Evolutionary conservation across 2,113 vertebrate genomes (phyloP).

Genomic region (Pelecanus crispus): DNA sequence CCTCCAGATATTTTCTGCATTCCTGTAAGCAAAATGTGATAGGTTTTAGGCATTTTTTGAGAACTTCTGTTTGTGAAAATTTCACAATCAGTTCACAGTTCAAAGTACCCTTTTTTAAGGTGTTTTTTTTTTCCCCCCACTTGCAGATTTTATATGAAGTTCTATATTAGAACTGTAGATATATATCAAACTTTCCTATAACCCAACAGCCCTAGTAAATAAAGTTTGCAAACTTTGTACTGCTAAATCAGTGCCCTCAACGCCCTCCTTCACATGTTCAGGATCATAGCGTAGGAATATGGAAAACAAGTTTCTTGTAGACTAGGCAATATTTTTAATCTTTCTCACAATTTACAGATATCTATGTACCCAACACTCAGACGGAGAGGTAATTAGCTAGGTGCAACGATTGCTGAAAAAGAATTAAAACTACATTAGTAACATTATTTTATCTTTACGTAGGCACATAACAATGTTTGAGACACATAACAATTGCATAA

Average conservation of each 20-base stretch:
- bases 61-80: not conserved
- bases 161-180: not conserved
- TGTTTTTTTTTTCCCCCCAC: rapidly evolving
- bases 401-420: not conserved
- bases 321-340: not conserved
- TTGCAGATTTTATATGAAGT: not conserved
- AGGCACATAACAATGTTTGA: no score
- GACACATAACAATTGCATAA: no score
- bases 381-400: not conserved
- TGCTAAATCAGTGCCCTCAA: not conserved
- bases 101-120: not conserved
- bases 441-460: not conserved
- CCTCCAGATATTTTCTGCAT: not conserved
- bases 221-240: not conserved
- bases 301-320: not conserved
- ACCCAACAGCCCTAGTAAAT: not conserved
- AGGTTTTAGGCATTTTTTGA: not conserved
- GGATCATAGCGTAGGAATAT: not conserved
- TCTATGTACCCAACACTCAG: not conserved
- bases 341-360: not conserved
- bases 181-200: not conserved
- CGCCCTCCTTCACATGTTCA: not conserved
- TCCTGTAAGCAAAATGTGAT: not conserved
- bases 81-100: not conserved
- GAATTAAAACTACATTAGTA: not conserved